Base-by-base conservation (phyloP, 2,797 vertebrate species). In the Macroramphosus scolopax region DNA sequence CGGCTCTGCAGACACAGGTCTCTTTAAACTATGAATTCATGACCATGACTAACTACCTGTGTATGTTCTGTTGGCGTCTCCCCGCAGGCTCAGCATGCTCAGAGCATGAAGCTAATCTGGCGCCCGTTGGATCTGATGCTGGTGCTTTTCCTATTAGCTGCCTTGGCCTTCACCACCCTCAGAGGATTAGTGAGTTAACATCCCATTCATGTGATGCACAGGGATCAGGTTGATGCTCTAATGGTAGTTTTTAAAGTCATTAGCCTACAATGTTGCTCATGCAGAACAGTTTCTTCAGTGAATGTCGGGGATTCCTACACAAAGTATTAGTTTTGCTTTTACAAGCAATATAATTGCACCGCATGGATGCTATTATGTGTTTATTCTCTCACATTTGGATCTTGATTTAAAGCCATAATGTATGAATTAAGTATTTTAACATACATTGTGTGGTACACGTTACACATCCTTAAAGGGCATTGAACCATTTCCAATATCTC, bases 121-220 rank as follows among this genome's bases (percentile, higher is more conserved):
- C 90, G 93, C 5, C 94, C 93, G 0, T 14, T 75, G 34, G 94
- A 96, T 47, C 1, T 92, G 60, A 68, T 78, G 11, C 75, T 95
- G 22, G 15, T 94, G 29, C 1, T 88, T 4, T 65, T 91, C 22
- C 81, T 97, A 48, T 17, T 90, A 24, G 83, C 81, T 1, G 75
- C 86, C 1, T 87, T 88, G 0, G 68, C 72, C 3, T 94, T 95
- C 86, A 93, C 92, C 1, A 25, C 92, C 59, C 92, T 97, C 72
- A 91, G 94, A 74, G 93, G 95, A 30, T 52, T 95, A 84, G 93
- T 95, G 68, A 90, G 91, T 52, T 32, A 5, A n/a, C 6, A 25
- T 37, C 12, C 44, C 11, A 13, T 29, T 0, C 6, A 5, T 26
- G 13, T 18, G 30, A 9, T 9, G n/a, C n/a, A 51, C n/a, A 14